A percentile compares a stretch with the other conserved stretches of the same genome.
Evolutionary conservation across 2,797 vertebrate genomes (phyloP).

Genomic region (Sebastes jordani): DNA sequence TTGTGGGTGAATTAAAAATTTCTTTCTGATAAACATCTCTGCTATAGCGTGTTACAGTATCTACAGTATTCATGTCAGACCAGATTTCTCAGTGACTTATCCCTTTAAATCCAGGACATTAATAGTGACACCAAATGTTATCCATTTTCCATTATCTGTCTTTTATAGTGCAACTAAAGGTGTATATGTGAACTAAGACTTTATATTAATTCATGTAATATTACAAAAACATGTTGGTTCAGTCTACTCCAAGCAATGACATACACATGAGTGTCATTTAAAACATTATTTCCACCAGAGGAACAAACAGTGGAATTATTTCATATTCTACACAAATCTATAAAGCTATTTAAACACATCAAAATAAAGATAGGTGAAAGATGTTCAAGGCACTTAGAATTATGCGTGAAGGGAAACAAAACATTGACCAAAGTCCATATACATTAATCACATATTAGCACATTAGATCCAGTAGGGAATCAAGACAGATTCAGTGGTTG

Average conservation of each 20-base stretch:
- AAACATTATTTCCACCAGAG: conserved; percentile 45
- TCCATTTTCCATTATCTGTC: conserved; percentile 4
- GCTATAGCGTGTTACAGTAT: conserved; percentile 16
- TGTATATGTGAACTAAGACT: conserved; percentile 37
- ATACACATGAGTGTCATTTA: conserved; percentile 37
- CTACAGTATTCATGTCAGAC: conserved; percentile 13
- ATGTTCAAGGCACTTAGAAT: conserved; percentile 72
- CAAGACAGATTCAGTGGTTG: conserved; percentile 36
- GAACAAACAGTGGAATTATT: conserved; percentile 13
- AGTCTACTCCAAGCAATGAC: conserved; percentile 20
- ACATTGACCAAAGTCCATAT: conserved; percentile 4
- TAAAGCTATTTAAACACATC: conserved; percentile 52
- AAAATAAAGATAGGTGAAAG: conserved; percentile 16
- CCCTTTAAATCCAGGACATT: conserved; percentile 28
- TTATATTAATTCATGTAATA: conserved; percentile 12
- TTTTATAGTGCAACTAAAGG: conserved; percentile 54
- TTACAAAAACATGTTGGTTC: conserved; percentile 44
- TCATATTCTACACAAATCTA: conserved; percentile 37
- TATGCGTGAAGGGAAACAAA: conserved; percentile 11
- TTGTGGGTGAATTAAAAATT: conserved; percentile 29
- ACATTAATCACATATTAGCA: conserved; percentile 2
- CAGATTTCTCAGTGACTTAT: conserved; percentile 14
- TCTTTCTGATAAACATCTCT: conserved; percentile 37
- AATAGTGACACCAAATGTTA: conserved; percentile 19
- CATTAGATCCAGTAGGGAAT: conserved; percentile 1